phyloP scores from a whole-genome alignment of 2,113 vertebrate genomes.

The Clarias gariepinus region DNA sequence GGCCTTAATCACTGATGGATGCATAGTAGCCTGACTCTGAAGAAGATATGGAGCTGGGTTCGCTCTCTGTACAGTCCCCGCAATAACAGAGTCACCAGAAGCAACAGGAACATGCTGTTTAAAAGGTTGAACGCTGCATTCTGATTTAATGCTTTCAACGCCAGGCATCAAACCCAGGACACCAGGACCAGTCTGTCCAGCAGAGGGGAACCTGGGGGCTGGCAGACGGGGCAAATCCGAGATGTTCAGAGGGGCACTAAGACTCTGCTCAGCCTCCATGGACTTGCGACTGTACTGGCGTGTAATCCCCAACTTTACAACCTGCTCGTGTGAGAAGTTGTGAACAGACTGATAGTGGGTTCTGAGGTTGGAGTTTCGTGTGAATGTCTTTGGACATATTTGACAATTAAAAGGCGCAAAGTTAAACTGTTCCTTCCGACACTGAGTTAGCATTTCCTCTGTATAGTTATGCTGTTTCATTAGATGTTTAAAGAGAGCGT shows the following conservation, averaged over 20 bases:
- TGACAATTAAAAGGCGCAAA: constrained; percentile 92
- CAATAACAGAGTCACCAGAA: constrained; percentile 35
- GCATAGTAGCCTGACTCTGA: constrained; percentile 14
- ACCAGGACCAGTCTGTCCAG: not conserved
- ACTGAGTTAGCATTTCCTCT: constrained; percentile 84
- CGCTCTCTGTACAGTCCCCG: constrained; percentile 46
- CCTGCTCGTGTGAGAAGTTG: constrained; percentile 85
- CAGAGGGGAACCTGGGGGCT: not conserved
- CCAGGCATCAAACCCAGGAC: not conserved
- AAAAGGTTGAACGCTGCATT: constrained; percentile 31
- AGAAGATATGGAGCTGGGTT: constrained; percentile 23
- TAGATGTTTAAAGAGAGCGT: constrained; percentile 91
- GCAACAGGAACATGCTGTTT: constrained; percentile 8
- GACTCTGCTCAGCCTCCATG: constrained; percentile 53
- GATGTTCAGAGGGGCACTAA: not conserved
- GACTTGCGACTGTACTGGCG: constrained; percentile 77
- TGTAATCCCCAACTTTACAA: constrained; percentile 85
- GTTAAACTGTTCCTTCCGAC: constrained; percentile 87
- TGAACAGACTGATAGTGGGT: constrained; percentile 88
- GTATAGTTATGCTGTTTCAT: constrained; percentile 87
- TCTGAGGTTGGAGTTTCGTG: constrained; percentile 94
- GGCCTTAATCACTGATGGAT: constrained; percentile 29
- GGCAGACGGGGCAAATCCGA: not conserved
- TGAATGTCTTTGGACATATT: constrained; percentile 90
- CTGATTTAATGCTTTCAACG: constrained; percentile 30